These are phyloP conservation scores for Bombylius discolor DNA, from an alignment of 2,888 invertebrate species.

Conservation along the genomic window DNA sequence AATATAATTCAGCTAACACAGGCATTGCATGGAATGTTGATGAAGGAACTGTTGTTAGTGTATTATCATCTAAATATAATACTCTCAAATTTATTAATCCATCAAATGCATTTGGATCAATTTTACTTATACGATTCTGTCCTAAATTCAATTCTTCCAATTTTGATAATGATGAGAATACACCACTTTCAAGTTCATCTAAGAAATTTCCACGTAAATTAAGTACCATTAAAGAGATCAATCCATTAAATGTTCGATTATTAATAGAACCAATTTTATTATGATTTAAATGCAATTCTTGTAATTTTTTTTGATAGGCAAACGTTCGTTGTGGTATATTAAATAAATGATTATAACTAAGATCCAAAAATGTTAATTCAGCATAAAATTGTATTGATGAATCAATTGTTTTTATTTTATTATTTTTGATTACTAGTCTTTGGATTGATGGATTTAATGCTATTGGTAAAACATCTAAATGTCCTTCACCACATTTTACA, in stretches of 20 bases:
- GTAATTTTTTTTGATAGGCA: constrained; percentile 64
- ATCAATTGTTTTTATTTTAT: constrained; percentile 77
- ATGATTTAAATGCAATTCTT: constrained; percentile 69
- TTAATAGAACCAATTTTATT: constrained; percentile 72
- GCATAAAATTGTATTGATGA: constrained; percentile 81
- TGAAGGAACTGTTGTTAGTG: constrained; percentile 63
- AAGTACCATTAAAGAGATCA: constrained; percentile 63
- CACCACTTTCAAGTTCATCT: constrained; percentile 59
- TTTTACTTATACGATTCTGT: constrained; percentile 68
- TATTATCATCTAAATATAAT: constrained; percentile 76
- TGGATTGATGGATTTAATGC: constrained; percentile 83
- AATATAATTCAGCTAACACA: constrained; percentile 68
- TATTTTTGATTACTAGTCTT: constrained; percentile 68
- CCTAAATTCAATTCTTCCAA: constrained; percentile 77
- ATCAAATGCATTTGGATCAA: constrained; percentile 64
- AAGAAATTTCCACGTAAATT: constrained; percentile 71
- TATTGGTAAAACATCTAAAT: constrained; percentile 78
- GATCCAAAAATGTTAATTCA: constrained; percentile 70
- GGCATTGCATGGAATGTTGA: constrained; percentile 57
- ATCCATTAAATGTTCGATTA: constrained; percentile 66
- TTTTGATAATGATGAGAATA: constrained; percentile 60
- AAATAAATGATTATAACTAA: constrained; percentile 72
- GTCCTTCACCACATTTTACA: constrained; percentile 74
- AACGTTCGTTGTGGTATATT: constrained; percentile 70
- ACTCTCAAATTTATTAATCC: constrained; percentile 64